Base-by-base conservation (phyloP, 1,140 invertebrate species). In the Calosoma granatense region DNA sequence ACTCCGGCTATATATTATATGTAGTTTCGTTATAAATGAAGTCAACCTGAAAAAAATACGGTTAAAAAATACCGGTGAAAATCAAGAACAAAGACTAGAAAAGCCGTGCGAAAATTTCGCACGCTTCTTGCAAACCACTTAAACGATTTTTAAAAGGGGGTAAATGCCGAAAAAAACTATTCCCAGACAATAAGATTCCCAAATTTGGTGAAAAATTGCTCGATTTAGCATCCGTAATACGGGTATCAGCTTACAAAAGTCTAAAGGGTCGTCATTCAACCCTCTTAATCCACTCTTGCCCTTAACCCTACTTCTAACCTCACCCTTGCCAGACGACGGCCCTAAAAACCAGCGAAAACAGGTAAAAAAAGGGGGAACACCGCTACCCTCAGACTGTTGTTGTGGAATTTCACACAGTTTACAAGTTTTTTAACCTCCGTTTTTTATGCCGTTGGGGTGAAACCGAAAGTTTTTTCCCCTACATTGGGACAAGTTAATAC, bases 171-270 rank as follows among this genome's bases (percentile, higher is more conserved):
- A 14, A 2, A 15, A 19, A 9, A 12, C 26, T 54, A 9, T 9
- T 6, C n/a, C 6, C n/a, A 36, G n/a, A 36, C 6, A 36, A 36
- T 9, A 9, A 36, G 26, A 36, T n/a, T 36, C n/a, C n/a, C n/a
- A 36, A 36, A 36, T 36, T 36, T n/a, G 26, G 19, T 51, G 59
- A 63, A 61, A 61, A 61, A 63, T 63, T 61, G 62, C 54, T 53
- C 60, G 61, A 63, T 63, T 63, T 63, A 63, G 53, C 62, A 63
- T 57, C 58, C 39, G 55, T 61, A 63, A 63, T 63, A 56, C 60
- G 52, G 58, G 41, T 63, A 63, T 63, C 62, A 61, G 59, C 58
- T 63, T 63, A 61, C 62, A 59, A 59, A 63, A 61, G 39, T 23
- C 26, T 36, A 36, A 9, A 36, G 26, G 26, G 26, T 6, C n/a